A percentile compares a stretch with the other conserved stretches of the same genome.
Conservation (phyloP, 2,797 vertebrate species). For the Spheniscus humboldti region DNA sequence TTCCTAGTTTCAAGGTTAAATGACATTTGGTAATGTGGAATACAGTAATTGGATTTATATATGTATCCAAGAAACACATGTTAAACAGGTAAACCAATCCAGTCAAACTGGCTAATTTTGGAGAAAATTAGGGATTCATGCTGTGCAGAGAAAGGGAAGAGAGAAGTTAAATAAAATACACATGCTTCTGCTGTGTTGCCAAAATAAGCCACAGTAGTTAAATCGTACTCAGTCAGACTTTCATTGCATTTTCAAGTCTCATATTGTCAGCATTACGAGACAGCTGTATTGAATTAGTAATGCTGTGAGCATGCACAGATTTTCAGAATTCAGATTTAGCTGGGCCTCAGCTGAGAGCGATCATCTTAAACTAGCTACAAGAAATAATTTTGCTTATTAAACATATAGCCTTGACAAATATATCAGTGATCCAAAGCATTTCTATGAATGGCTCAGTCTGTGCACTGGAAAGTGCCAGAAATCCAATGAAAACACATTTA, state of each 20-base stretch:
- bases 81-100: neutral
- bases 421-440: neutral
- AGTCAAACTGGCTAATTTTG: neutral
- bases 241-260: slow-evolving; percentile 20
- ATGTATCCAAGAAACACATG: neutral
- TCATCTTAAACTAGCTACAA: neutral
- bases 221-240: neutral
- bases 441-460: neutral
- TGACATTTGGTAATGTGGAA: neutral
- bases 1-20: neutral
- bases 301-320: neutral
- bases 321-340: neutral
- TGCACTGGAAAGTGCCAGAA: neutral
- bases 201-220: neutral
- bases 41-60: neutral
- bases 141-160: neutral
- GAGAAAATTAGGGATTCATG: neutral
- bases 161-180: neutral
- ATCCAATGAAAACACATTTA: neutral
- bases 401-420: neutral
- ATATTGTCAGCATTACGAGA: neutral
- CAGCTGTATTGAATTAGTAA: slow-evolving; percentile 50
- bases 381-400: neutral
- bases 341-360: neutral
- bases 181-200: neutral